Percentiles rank a stretch among this genome's conserved stretches.
Evolutionary conservation across 92 coral and sea anemone species (phyloP).

Genomic region (Chrysogorgia sp.): DNA sequence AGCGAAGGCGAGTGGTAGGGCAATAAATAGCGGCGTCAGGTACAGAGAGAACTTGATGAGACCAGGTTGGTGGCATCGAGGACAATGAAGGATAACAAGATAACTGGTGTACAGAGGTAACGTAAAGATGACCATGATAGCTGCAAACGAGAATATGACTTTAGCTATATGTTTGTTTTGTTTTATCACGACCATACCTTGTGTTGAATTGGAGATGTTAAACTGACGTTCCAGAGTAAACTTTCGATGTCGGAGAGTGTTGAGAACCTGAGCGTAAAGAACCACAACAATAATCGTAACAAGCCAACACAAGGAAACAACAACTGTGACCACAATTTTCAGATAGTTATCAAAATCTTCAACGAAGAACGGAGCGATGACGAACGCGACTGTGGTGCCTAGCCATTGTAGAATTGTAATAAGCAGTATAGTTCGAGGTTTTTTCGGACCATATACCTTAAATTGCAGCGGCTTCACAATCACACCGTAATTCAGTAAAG

Average conservation of each 20-base stretch:
- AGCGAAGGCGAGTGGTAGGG: background rate
- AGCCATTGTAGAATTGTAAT: conserved; percentile 3
- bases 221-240: background rate
- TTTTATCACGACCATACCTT: conserved; percentile 23
- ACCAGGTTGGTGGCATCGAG: background rate
- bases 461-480: conserved; percentile 27
- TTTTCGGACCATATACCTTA: background rate
- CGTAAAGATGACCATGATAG: background rate
- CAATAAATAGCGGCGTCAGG: background rate
- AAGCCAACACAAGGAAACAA: conserved; percentile 12
- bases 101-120: conserved; percentile 12
- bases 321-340: background rate
- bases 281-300: background rate
- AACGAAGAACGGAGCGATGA: conserved; percentile 1
- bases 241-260: conserved; percentile 6
- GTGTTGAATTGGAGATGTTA: background rate
- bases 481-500: conserved; percentile 5
- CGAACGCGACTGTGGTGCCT: background rate
- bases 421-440: conserved; percentile 9
- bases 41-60: background rate
- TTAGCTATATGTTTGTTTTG: conserved; percentile 18
- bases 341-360: conserved; percentile 6
- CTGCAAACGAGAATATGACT: conserved; percentile 8
- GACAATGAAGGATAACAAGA: background rate
- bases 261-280: conserved; percentile 5